phyloP scores from a whole-genome alignment of 2,888 invertebrate genomes.

The Pimpla rufipes region DNA sequence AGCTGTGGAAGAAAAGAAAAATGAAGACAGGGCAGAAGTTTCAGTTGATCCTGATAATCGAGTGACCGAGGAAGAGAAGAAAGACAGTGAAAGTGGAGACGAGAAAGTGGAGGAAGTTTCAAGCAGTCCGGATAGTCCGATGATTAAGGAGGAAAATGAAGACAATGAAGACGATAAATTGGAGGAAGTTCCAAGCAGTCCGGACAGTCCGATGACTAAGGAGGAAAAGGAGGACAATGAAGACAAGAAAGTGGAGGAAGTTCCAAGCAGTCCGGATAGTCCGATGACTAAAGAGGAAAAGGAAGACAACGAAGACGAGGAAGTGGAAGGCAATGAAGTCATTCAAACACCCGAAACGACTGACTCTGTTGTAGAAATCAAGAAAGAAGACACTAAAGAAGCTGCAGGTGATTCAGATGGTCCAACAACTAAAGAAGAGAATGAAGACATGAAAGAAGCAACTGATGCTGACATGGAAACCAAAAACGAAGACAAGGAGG shows the following conservation, averaged over 20 bases:
- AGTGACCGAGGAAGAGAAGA: no score
- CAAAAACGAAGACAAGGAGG: not conserved
- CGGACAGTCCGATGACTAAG: not conserved
- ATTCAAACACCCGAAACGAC: not conserved
- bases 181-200: constrained; percentile 60
- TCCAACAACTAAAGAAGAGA: not conserved
- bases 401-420: not conserved
- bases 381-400: constrained; percentile 8
- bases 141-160: no score
- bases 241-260: constrained; percentile 60
- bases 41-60: constrained; percentile 40
- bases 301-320: constrained; percentile 34
- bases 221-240: no score
- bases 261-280: constrained; percentile 44
- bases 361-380: constrained; percentile 32
- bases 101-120: constrained; percentile 61
- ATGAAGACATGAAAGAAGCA: constrained; percentile 64
- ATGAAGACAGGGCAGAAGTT: constrained; percentile 60
- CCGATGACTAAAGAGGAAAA: constrained; percentile 22
- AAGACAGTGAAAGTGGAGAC: no score
- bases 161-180: constrained; percentile 59
- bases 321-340: constrained; percentile 14
- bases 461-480: not conserved
- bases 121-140: constrained; percentile 31
- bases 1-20: not conserved